Conservation (phyloP, 2,888 invertebrate species). For the Cyclophora punctaria region DNA sequence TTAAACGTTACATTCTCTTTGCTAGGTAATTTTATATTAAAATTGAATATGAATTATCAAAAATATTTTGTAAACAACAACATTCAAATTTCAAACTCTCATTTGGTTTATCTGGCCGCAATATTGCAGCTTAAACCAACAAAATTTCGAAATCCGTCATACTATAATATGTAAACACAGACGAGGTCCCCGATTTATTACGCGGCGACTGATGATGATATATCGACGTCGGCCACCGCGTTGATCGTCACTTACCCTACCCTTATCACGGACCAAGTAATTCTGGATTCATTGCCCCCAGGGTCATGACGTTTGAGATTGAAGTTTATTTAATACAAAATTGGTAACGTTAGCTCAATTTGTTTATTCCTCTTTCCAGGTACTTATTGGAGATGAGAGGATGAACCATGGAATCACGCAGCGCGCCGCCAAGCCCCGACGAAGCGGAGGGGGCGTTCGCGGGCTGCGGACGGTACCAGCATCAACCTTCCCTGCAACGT, state of each 20-base stretch:
- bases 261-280: conserved; percentile 67
- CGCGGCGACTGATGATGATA: conserved; percentile 70
- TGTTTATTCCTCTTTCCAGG: conserved; percentile 44
- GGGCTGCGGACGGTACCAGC: conserved; percentile 81
- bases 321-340: conserved; percentile 22
- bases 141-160: conserved; percentile 31
- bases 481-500: conserved; percentile 69
- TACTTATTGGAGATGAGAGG: conserved; percentile 57
- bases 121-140: conserved; percentile 23
- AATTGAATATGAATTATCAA: too few species aligned
- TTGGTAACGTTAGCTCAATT: conserved; percentile 29
- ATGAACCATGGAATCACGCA: conserved; percentile 75
- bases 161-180: conserved; percentile 52
- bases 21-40: too few species aligned
- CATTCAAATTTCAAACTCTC: not conserved
- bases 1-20: too few species aligned
- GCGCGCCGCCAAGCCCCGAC: conserved; percentile 75
- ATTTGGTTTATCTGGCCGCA: conserved; percentile 5
- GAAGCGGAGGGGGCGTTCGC: conserved; percentile 78
- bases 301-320: conserved; percentile 30
- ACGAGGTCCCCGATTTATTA: conserved; percentile 61
- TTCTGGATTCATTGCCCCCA: conserved; percentile 70
- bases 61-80: too few species aligned
- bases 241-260: conserved; percentile 72
- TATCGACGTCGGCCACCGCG: conserved; percentile 68